Evolutionary conservation across 1,140 invertebrate species (phyloP), one percentile per base, ranked within the genome.

Genomic region (Papilio xuthus): DNA sequence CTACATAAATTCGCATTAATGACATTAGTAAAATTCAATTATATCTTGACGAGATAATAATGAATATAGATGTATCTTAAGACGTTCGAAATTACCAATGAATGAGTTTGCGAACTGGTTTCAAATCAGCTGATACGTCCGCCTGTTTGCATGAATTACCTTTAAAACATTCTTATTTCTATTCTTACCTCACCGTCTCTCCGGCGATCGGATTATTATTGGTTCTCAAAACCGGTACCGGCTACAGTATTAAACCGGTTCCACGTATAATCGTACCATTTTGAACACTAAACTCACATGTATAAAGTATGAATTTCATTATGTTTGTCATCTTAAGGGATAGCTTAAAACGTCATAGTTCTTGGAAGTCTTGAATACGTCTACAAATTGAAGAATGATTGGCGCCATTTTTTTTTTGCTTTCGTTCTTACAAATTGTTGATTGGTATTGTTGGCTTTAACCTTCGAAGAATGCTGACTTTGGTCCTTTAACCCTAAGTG

Each of bases 101-200:
- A 92, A 91, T 92, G 89, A 87, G 83, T 82, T 81, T 26, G 60
- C 67, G 88, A 91, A 90, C 90, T 81, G 63, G 90, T 93, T 91
- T 84, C 79, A 69, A 82, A 89, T 91, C 92, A 93, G 92, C 92
- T 93, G 92, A 93, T 89, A 73, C 0, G 78, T 80, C 79, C 74
- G 78, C 12, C 79, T 86, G 85, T 85, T 85, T 88, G 90, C 86
- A 90, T 91, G 88, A 84, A 88, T 89, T 88, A 88, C 79, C 73
- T 79, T 84, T 28, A 67, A 77, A 72, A 76, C 80, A 82, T 84
- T 83, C 86, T 85, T 85, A 85, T 83, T 82, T 78, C 83, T 80
- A 83, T 89, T 87, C 87, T 90, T 89, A 88, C 88, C 88, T 89
- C 88, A 89, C 90, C 87, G 86, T 50, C 76, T 78, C 73, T 81